Percentiles rank a stretch among this genome's conserved stretches.
Evolutionary conservation across 2,113 vertebrate species (phyloP).

Genomic region (Amazona guildingii): DNA sequence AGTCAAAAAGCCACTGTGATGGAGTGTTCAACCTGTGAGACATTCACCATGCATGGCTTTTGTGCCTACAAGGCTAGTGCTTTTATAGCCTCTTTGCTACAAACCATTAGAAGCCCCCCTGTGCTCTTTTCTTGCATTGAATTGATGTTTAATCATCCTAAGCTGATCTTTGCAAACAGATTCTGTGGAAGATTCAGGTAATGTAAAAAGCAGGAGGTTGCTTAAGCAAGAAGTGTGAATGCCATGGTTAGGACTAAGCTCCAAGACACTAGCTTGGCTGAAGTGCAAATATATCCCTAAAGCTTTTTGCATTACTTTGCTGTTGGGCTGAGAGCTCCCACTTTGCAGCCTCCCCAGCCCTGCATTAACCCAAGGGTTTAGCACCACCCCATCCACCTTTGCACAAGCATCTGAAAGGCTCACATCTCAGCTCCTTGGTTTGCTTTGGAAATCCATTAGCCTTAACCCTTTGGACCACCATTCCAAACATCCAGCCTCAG

Average conservation of each 20-base stretch:
- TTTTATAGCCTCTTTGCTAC: background rate
- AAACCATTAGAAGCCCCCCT: background rate
- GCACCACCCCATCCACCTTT: background rate
- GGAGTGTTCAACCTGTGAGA: background rate
- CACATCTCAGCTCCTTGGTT: background rate
- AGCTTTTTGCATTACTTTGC: background rate
- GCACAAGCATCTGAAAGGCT: background rate
- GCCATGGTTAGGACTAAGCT: fast-evolving
- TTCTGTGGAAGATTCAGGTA: background rate
- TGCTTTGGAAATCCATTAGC: background rate
- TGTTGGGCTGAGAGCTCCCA: background rate
- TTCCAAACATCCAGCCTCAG: background rate
- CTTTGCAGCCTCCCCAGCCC: background rate
- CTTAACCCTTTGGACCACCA: fast-evolving
- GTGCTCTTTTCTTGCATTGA: background rate
- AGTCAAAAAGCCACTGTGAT: background rate
- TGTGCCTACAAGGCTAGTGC: background rate
- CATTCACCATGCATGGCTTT: fast-evolving
- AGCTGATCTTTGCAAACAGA: background rate
- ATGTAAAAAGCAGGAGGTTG: fast-evolving
- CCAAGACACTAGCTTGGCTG: background rate
- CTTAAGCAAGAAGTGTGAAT: background rate
- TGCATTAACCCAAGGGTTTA: background rate
- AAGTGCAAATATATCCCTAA: background rate
- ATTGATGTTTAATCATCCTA: background rate